Evolutionary conservation across 2,113 vertebrate genomes (phyloP).

Genomic region (Xiphophorus couchianus): DNA sequence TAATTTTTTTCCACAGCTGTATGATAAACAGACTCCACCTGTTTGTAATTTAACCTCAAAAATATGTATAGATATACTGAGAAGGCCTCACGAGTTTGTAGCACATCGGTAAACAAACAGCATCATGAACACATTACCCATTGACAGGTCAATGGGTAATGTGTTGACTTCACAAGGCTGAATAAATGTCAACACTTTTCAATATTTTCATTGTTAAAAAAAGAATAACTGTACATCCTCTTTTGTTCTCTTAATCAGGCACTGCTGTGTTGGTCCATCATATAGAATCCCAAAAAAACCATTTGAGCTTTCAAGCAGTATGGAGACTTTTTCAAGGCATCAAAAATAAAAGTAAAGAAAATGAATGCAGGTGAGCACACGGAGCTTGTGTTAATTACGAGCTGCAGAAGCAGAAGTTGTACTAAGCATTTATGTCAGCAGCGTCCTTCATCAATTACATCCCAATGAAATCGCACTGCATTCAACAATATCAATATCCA

Average conservation of each 20-base stretch:
- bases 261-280: background rate
- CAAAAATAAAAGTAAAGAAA: conserved; percentile 23
- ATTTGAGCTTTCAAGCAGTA: background rate
- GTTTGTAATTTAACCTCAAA: too few relatives aligned
- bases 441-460: conserved; percentile 67
- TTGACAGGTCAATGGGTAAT: too few relatives aligned
- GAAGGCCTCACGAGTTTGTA: too few relatives aligned
- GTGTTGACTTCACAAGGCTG: too few relatives aligned
- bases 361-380: conserved; percentile 50
- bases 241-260: too few relatives aligned
- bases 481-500: conserved; percentile 80
- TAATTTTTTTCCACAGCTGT: too few relatives aligned
- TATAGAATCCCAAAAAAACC: background rate
- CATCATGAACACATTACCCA: too few relatives aligned
- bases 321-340: conserved; percentile 2
- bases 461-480: conserved; percentile 63
- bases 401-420: conserved; percentile 58
- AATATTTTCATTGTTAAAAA: too few relatives aligned
- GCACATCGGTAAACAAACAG: too few relatives aligned
- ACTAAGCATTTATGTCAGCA: conserved; percentile 64
- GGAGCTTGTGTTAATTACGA: conserved; percentile 67
- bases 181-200: too few relatives aligned
- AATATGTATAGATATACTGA: too few relatives aligned
- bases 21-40: background rate
- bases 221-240: too few relatives aligned